phyloP scores from a whole-genome alignment of 1,140 invertebrate species.

The Ericerus pela region DNA sequence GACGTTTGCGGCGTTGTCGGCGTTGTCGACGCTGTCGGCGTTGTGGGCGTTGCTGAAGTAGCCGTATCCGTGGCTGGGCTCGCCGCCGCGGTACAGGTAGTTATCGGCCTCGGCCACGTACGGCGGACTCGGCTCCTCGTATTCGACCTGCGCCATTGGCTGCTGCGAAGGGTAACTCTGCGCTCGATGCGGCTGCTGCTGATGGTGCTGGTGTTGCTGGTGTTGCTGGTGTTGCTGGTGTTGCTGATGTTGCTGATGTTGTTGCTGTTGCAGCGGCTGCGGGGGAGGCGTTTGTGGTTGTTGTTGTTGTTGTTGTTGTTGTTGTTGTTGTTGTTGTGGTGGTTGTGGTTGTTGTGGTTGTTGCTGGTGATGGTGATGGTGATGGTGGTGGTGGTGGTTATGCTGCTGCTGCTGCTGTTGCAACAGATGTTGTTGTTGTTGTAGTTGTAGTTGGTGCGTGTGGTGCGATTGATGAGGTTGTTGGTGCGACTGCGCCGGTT shows the following conservation, averaged over 20 bases:
- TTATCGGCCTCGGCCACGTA: neutral
- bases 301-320: neutral
- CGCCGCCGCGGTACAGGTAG: neutral
- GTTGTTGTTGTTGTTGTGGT: neutral
- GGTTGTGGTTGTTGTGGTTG: no score
- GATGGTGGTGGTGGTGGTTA: neutral
- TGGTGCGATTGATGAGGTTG: neutral
- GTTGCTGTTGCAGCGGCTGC: neutral
- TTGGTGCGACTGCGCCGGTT: neutral
- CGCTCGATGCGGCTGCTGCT: neutral
- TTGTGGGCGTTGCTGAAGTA: neutral
- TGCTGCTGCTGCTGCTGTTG: no score
- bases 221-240: neutral
- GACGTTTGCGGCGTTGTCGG: neutral
- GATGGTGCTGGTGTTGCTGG: neutral
- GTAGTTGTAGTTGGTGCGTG: no score
- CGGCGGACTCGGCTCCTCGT: neutral
- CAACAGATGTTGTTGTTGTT: no score
- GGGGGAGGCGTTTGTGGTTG: neutral
- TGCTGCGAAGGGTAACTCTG: neutral
- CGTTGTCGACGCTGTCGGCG: neutral
- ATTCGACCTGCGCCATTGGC: no score
- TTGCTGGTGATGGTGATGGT: neutral
- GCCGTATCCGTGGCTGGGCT: neutral
- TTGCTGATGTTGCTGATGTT: neutral